Conservation (phyloP, 2,888 invertebrate species). For the Tortricodes alternella region DNA sequence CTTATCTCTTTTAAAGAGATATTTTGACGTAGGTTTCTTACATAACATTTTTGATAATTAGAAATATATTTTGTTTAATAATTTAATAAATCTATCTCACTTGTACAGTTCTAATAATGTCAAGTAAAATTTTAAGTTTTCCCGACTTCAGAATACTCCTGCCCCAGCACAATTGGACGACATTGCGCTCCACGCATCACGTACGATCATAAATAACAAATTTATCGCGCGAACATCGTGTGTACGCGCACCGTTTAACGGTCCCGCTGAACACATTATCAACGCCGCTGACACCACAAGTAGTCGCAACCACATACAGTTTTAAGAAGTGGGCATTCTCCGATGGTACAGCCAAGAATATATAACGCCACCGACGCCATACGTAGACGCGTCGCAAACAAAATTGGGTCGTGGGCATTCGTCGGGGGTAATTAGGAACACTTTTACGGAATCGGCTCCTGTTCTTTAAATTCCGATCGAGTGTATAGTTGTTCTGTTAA, state of each 20-base stretch:
- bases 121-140: not conserved
- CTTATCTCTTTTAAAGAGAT: no score
- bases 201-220: conserved; percentile 56
- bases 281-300: not conserved
- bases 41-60: no score
- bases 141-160: conserved; percentile 21
- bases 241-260: conserved; percentile 28
- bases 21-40: no score
- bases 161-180: conserved; percentile 38
- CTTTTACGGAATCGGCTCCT: conserved; percentile 29
- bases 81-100: no score
- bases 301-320: not conserved
- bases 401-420: not conserved
- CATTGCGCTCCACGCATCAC: conserved; percentile 42
- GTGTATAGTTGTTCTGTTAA: conserved; percentile 30
- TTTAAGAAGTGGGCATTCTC: not conserved
- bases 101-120: not conserved
- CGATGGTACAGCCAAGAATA: not conserved
- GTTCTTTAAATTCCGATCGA: conserved; percentile 29
- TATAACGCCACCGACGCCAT: not conserved
- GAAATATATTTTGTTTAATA: no score
- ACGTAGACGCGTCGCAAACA: not conserved
- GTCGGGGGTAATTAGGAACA: conserved; percentile 29
- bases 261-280: conserved; percentile 11
- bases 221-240: conserved; percentile 44